These are phyloP conservation scores for Eilema caniola DNA, from an alignment of 2,888 invertebrate genomes.

Conservation along the genomic window DNA sequence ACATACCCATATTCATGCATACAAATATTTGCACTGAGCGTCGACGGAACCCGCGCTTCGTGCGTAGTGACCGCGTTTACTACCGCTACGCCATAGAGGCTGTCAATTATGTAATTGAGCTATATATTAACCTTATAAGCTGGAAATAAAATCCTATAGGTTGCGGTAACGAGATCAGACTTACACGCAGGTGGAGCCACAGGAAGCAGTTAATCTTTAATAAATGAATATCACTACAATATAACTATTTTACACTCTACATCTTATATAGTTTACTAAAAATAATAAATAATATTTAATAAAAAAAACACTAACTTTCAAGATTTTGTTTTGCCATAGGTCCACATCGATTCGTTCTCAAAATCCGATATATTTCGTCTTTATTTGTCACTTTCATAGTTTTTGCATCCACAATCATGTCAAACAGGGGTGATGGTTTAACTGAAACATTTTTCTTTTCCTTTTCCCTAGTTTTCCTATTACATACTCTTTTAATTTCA, in stretches of 20 bases:
- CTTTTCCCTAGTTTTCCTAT: background rate
- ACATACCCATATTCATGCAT: no score
- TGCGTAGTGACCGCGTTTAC: no score
- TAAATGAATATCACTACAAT: background rate
- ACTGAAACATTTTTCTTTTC: background rate
- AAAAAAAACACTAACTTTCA: conserved; percentile 6
- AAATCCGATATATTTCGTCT: conserved; percentile 7
- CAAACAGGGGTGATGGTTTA: conserved; percentile 7
- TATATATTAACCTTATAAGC: no score
- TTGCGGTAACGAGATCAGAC: no score
- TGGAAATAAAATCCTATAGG: no score
- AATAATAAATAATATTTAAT: background rate
- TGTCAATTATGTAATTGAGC: no score
- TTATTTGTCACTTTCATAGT: conserved; percentile 13
- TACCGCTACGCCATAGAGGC: no score
- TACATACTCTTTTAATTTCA: background rate
- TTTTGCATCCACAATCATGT: conserved; percentile 9
- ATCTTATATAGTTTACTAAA: no score
- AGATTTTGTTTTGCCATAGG: background rate
- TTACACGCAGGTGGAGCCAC: no score
- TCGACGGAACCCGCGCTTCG: no score
- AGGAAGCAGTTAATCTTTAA: background rate
- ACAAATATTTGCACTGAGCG: no score
- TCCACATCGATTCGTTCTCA: background rate
- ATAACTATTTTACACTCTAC: no score